phyloP scores from a whole-genome alignment of 2,113 vertebrate species.

The Vulpes vulpes region DNA sequence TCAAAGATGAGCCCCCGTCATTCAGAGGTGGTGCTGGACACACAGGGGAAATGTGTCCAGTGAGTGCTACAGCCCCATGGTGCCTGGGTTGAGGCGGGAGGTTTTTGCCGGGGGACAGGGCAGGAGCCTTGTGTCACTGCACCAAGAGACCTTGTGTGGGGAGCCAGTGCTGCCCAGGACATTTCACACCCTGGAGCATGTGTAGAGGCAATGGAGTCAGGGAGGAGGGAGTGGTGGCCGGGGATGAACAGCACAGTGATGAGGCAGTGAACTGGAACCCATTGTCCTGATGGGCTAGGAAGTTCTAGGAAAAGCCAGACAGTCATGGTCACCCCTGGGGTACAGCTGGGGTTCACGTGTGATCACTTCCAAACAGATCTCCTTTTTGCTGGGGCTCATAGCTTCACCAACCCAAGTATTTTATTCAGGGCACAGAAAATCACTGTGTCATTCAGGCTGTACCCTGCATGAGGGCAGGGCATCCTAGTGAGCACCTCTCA shows the following conservation, averaged over 20 bases:
- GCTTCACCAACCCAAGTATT: background rate
- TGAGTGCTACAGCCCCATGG: background rate
- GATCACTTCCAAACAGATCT: background rate
- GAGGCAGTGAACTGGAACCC: background rate
- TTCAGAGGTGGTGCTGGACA: background rate
- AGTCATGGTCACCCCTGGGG: background rate
- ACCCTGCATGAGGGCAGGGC: background rate
- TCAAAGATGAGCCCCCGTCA: constrained; percentile 56
- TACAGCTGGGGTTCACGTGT: background rate
- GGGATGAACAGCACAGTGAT: background rate
- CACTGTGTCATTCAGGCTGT: background rate
- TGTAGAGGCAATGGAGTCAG: background rate
- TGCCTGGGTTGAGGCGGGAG: rapidly evolving
- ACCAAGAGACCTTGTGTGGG: background rate
- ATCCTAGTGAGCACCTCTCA: background rate
- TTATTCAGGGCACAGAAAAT: background rate
- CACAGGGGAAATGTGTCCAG: rapidly evolving
- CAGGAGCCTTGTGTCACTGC: background rate
- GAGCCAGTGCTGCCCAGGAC: background rate
- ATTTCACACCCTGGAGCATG: background rate
- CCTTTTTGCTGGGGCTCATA: background rate
- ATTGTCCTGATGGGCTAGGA: background rate
- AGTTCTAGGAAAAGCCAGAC: constrained; percentile 1
- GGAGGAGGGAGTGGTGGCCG: rapidly evolving
- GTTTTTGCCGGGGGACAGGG: background rate